Evolutionary conservation across 92 coral and sea anemone species (phyloP), one percentile per base, ranked within the genome.

Genomic region (Blastomussa wellsi): DNA sequence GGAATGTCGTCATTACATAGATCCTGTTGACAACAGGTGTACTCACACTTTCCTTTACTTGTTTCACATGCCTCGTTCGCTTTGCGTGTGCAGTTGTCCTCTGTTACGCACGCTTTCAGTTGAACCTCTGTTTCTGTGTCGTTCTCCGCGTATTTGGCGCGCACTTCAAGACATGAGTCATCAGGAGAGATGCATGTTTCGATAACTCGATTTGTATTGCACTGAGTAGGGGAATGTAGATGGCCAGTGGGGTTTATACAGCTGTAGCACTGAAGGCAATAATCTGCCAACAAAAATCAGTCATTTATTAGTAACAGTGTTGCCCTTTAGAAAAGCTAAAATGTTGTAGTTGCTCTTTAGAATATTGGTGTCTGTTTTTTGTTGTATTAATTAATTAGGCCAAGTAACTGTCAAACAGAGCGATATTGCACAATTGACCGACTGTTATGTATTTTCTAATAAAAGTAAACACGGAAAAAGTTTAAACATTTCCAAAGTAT

Each of bases 11-110:
- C 57, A 32, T 79, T 79, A 38, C 83, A 79, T 2, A 64, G 36
- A 64, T 79, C 57, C 10, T 79, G 11, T 8, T 64, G 59, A 39
- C 83, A 79, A 26, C 74, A 79, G 11, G 38, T 29, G 39, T 39
- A 47, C 0, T 1, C 20, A 20, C 83, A 79, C 42, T 66, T 71
- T 14, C 74, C 60, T 9, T 41, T 60, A 16, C 17, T n/a, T 41
- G 19, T 19, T 0, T 3, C 15, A 65, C 71, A 65, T 19, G 29
- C 29, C 5, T 28, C 64, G 3, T 41, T 16, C 73, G 41, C 44
- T 20, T 19, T 44, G 3, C 33, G 35, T 65, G 11, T 65, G 42
- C 57, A 64, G 4, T 41, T 11, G n/a, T 79, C 74, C 17, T 29
- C 4, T 26, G 26, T 22, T 51, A 44, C 74, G 4, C 83, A 79